Conservation (phyloP, 2,113 vertebrate species). For the Ornithorhynchus anatinus region DNA sequence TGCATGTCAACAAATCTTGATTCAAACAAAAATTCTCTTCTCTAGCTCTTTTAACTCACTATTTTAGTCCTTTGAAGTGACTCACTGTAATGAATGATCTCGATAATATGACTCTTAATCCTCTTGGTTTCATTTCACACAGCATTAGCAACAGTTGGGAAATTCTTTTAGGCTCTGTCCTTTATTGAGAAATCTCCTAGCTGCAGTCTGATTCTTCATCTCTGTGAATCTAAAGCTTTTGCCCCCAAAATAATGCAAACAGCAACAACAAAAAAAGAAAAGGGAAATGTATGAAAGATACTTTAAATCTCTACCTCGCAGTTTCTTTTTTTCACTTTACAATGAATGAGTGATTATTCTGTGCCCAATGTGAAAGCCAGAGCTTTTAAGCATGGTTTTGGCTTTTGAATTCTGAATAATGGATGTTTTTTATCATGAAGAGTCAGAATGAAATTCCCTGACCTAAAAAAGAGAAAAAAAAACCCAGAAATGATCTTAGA, state of each 20-base stretch:
- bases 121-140: neutral
- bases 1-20: neutral
- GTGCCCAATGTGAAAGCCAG: constrained; percentile 25
- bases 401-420: constrained; percentile 4
- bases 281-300: neutral
- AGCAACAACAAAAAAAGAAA: constrained; percentile 31
- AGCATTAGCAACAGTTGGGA: neutral
- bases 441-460: neutral
- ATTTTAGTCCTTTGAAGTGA: neutral
- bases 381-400: constrained; percentile 28
- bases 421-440: neutral
- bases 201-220: neutral
- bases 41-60: neutral
- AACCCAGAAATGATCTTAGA: neutral
- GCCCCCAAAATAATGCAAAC: constrained; percentile 9
- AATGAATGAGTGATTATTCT: neutral
- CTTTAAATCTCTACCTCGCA: neutral
- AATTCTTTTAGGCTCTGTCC: neutral
- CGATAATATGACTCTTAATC: neutral
- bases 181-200: neutral
- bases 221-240: neutral
- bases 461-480: neutral
- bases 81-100: neutral
- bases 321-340: neutral
- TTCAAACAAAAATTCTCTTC: neutral